Conservation (phyloP, 2,888 invertebrate species). For the Ichneumoninae sp. region DNA sequence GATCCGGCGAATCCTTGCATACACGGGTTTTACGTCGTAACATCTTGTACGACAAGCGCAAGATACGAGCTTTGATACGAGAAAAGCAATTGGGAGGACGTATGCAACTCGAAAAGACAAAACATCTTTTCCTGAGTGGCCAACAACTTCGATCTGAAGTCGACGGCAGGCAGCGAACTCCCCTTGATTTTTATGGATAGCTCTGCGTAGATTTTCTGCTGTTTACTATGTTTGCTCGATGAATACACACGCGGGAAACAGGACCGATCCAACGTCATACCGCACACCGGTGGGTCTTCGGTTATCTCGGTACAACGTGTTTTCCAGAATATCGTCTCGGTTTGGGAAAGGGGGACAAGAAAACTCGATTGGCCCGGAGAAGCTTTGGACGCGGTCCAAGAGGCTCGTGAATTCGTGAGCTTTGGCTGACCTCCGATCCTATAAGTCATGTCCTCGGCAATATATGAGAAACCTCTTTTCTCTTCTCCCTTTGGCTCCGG, state of each 20-base stretch:
- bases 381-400: constrained; percentile 74
- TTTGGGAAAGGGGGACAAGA: constrained; percentile 6
- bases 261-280: constrained; percentile 37
- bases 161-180: neutral
- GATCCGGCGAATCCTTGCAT: too few species aligned
- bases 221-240: neutral
- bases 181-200: constrained; percentile 31
- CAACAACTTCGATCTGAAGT: neutral
- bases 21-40: too few species aligned
- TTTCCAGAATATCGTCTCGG: constrained; percentile 28
- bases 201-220: neutral
- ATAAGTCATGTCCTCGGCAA: constrained; percentile 57
- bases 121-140: neutral
- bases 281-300: neutral
- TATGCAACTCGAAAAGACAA: neutral
- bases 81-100: neutral
- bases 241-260: constrained; percentile 10
- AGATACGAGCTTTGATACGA: neutral
- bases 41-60: neutral
- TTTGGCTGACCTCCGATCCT: constrained; percentile 73
- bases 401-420: constrained; percentile 68
- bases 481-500: constrained; percentile 27
- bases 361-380: constrained; percentile 68
- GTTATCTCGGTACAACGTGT: constrained; percentile 38
- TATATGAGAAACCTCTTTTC: constrained; percentile 45